phyloP scores from a whole-genome alignment of 2,113 vertebrate genomes.

The Mastomys coucha region DNA sequence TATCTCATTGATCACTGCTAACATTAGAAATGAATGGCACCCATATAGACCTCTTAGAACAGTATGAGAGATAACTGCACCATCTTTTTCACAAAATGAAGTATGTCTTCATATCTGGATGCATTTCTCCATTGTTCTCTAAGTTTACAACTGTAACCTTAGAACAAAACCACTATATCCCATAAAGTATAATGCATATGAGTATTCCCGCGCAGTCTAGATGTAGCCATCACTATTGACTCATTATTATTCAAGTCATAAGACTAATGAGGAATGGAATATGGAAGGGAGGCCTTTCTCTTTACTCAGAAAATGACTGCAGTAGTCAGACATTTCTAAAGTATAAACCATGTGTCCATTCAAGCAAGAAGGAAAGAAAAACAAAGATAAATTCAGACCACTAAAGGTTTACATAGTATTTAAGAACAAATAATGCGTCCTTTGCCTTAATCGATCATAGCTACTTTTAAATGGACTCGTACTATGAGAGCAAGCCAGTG shows the following conservation, averaged over 20 bases:
- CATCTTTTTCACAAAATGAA: slow-evolving; percentile 77
- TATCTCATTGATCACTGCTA: slow-evolving; percentile 76
- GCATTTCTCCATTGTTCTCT: slow-evolving; percentile 66
- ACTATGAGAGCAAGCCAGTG: slow-evolving; percentile 80
- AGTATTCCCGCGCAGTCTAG: not conserved
- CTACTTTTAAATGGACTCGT: slow-evolving; percentile 84
- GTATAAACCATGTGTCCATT: slow-evolving; percentile 36
- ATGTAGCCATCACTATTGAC: slow-evolving; percentile 54
- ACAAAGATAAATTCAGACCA: slow-evolving; percentile 51
- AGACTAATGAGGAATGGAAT: slow-evolving; percentile 70
- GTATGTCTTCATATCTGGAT: slow-evolving; percentile 63
- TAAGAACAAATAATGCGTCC: slow-evolving; percentile 76
- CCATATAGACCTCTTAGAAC: slow-evolving; percentile 58
- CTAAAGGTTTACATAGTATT: slow-evolving; percentile 82
- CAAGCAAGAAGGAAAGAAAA: slow-evolving; percentile 55
- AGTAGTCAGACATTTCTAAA: slow-evolving; percentile 76
- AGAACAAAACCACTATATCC: slow-evolving; percentile 64
- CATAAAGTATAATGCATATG: slow-evolving; percentile 68
- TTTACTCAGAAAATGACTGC: slow-evolving; percentile 74
- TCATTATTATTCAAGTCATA: slow-evolving; percentile 81
- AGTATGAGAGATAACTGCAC: slow-evolving; percentile 77
- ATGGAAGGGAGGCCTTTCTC: slow-evolving; percentile 28
- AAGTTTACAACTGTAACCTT: slow-evolving; percentile 75
- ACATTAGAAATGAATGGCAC: slow-evolving; percentile 78
- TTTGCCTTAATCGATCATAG: slow-evolving; percentile 75